Conservation (phyloP, 1,140 invertebrate genomes). For the Chymomyza costata region DNA sequence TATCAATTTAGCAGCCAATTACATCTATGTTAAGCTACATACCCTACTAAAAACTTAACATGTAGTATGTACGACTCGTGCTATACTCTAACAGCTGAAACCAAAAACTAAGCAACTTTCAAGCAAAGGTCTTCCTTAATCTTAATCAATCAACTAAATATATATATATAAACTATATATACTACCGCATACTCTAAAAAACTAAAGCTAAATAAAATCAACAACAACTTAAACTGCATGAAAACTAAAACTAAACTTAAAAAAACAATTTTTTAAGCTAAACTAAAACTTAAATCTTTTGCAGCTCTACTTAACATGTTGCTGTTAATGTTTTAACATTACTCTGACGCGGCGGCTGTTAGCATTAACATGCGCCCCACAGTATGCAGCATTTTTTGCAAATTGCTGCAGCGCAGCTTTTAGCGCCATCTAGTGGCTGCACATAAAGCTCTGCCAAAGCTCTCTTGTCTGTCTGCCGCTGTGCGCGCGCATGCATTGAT, state of each 20-base stretch:
- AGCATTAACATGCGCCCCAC: too few species aligned
- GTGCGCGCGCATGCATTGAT: too few species aligned
- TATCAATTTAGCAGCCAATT: conserved; percentile 41
- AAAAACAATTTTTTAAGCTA: conserved; percentile 8
- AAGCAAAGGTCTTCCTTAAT: conserved; percentile 56
- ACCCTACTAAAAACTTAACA: conserved; percentile 5
- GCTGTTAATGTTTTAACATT: too few species aligned
- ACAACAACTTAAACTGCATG: conserved; percentile 15
- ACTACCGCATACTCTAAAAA: conserved; percentile 12
- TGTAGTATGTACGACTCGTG: too few species aligned
- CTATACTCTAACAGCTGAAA: too few species aligned
- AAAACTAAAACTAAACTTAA: conserved; percentile 16
- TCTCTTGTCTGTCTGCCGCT: too few species aligned
- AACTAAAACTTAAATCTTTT: conserved; percentile 20
- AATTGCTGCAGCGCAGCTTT: conserved; percentile 28
- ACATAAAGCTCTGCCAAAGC: conserved; percentile 41
- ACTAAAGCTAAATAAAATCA: conserved; percentile 2
- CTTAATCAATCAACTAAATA: conserved; percentile 23
- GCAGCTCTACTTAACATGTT: too few species aligned
- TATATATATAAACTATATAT: conserved; percentile 12
- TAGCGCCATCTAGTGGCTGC: conserved; percentile 47
- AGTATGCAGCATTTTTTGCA: too few species aligned
- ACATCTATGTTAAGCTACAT: conserved; percentile 21
- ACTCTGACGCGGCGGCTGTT: too few species aligned
- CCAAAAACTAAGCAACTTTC: conserved; percentile 9